Conservation (phyloP, 2,113 vertebrate species). For the Bombycilla garrulus region DNA sequence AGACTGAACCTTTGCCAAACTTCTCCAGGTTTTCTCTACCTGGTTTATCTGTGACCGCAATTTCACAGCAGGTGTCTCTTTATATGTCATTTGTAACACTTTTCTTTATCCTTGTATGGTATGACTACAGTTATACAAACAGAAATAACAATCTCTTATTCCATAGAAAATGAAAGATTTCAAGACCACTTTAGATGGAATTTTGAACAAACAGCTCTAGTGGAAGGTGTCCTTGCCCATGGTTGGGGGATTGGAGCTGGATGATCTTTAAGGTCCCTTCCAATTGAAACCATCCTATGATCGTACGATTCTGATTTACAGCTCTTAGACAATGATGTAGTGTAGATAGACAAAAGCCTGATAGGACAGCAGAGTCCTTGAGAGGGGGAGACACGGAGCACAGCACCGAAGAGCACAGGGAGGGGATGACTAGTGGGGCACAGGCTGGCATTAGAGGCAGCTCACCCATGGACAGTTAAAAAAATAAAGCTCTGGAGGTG, state of each 20-base stretch:
- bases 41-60: not conserved
- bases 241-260: not conserved
- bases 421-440: not conserved
- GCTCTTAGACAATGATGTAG: not conserved
- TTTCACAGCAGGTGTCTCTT: not conserved
- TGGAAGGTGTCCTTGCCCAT: not conserved
- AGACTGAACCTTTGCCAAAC: not conserved
- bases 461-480: not conserved
- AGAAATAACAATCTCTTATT: not conserved
- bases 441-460: not conserved
- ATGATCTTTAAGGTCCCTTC: not conserved
- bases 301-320: not conserved
- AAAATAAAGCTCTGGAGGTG: not conserved
- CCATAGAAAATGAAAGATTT: not conserved
- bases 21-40: not conserved
- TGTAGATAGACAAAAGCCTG: not conserved
- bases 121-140: not conserved
- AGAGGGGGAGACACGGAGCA: not conserved
- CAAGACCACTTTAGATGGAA: rapidly evolving
- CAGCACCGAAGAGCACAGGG: not conserved
- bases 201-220: not conserved
- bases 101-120: not conserved
- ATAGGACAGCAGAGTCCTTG: not conserved
- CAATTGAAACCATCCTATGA: not conserved
- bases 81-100: not conserved